Evolutionary conservation across 2,888 invertebrate genomes (phyloP).

Genomic region (Drosophila kambysellisi): DNA sequence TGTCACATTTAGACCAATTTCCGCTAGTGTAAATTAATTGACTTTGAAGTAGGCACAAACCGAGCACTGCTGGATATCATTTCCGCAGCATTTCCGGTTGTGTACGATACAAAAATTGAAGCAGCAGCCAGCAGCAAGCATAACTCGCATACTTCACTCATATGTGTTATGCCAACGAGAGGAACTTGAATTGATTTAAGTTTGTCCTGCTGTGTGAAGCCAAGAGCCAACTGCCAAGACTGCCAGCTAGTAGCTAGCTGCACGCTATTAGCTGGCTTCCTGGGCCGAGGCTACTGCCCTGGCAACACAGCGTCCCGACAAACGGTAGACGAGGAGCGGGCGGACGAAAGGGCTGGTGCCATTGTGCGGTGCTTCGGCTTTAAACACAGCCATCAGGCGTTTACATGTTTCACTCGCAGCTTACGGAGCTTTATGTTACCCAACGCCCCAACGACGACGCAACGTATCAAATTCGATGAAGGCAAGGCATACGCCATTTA

Average conservation of each 20-base stretch:
- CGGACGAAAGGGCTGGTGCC: neutral
- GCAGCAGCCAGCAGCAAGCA: neutral
- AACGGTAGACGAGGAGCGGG: neutral
- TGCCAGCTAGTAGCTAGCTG: constrained; percentile 20
- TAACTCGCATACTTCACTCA: constrained; percentile 1
- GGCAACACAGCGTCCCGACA: constrained; percentile 34
- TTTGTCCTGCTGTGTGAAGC: constrained; percentile 21
- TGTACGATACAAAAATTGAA: constrained; percentile 13
- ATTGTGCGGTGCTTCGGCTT: constrained; percentile 45
- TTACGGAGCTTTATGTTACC: constrained; percentile 59
- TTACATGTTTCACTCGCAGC: constrained; percentile 60
- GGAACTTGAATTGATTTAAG: constrained; percentile 66
- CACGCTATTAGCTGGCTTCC: constrained; percentile 52
- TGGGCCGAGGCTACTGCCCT: constrained; percentile 31
- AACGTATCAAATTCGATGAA: constrained; percentile 72
- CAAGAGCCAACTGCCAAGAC: constrained; percentile 1
- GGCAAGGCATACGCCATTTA: constrained; percentile 68
- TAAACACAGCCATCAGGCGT: constrained; percentile 47
- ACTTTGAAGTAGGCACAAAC: constrained; percentile 39
- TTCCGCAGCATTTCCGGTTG: constrained; percentile 56
- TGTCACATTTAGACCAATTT: constrained; percentile 47
- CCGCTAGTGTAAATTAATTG: constrained; percentile 69
- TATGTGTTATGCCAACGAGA: constrained; percentile 18
- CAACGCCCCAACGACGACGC: constrained; percentile 27
- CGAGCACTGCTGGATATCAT: constrained; percentile 4